These are phyloP conservation scores for Tenualosa ilisha DNA, from an alignment of 2,797 vertebrate species.

Conservation along the genomic window DNA sequence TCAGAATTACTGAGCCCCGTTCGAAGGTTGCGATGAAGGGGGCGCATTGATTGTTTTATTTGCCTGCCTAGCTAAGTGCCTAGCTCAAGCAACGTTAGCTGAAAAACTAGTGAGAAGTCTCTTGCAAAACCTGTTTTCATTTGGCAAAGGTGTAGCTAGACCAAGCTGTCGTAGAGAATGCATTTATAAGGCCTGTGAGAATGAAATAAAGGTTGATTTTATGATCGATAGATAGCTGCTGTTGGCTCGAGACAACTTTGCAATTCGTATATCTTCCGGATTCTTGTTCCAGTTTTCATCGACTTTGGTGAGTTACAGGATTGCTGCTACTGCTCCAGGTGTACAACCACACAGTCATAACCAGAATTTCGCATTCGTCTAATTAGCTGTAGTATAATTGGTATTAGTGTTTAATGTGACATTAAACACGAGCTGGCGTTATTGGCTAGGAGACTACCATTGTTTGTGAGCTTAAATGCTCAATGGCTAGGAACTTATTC, in stretches of 20 bases:
- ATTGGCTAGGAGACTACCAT: too few species aligned
- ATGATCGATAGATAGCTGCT: not conserved
- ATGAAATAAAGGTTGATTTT: not conserved
- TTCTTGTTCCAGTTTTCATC: not conserved
- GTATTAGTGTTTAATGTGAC: not conserved
- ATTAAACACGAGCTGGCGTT: too few species aligned
- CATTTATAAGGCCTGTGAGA: not conserved
- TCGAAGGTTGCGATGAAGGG: not conserved
- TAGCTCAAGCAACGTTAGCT: not conserved
- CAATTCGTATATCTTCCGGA: not conserved
- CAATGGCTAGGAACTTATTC: not conserved
- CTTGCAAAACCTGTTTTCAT: constrained; percentile 23
- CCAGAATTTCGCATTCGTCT: too few species aligned
- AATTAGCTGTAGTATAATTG: too few species aligned
- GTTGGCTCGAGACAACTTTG: not conserved
- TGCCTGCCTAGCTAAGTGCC: not conserved
- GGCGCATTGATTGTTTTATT: not conserved
- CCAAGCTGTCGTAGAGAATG: not conserved
- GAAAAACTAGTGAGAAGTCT: not conserved
- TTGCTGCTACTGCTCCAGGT: not conserved
- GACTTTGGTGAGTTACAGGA: constrained; percentile 7
- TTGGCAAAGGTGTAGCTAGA: not conserved
- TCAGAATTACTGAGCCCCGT: not conserved
- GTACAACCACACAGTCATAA: not conserved
- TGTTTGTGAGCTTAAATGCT: not conserved